Evolutionary conservation across 2,797 vertebrate genomes (phyloP).

Genomic region (Carcharodon carcharias): DNA sequence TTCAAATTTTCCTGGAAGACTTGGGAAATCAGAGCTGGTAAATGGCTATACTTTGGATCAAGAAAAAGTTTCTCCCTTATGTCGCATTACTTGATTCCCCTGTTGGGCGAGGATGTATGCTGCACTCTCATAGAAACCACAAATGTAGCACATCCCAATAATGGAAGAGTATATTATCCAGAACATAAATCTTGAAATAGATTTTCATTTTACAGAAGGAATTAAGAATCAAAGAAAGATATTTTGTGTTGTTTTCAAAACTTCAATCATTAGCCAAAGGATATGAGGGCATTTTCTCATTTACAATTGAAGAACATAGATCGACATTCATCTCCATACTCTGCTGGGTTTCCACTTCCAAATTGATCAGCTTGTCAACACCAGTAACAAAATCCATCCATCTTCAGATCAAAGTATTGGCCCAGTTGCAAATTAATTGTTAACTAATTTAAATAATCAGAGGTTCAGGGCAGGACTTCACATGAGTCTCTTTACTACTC

Average conservation of each 20-base stretch:
- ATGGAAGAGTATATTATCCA: no score
- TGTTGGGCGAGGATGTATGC: no score
- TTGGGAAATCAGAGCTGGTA: not conserved
- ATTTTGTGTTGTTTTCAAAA: not conserved
- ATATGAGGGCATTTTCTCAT: not conserved
- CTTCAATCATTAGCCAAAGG: not conserved
- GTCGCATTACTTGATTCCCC: no score
- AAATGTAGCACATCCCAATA: no score
- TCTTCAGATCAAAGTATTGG: not conserved
- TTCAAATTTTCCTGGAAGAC: not conserved
- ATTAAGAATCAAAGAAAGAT: not conserved
- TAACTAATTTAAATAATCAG: not conserved
- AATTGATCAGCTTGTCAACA: not conserved
- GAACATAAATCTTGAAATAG: no score
- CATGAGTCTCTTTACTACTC: not conserved
- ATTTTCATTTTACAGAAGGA: no score
- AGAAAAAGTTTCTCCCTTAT: not conserved
- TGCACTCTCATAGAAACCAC: no score
- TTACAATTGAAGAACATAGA: not conserved
- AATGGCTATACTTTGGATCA: not conserved
- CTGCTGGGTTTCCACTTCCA: not conserved
- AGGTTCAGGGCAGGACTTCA: not conserved
- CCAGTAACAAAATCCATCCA: not conserved
- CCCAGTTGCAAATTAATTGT: not conserved
- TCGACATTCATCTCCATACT: not conserved